Base-by-base conservation (phyloP, 2,888 invertebrate species). In the Bedellia somnulentella region DNA sequence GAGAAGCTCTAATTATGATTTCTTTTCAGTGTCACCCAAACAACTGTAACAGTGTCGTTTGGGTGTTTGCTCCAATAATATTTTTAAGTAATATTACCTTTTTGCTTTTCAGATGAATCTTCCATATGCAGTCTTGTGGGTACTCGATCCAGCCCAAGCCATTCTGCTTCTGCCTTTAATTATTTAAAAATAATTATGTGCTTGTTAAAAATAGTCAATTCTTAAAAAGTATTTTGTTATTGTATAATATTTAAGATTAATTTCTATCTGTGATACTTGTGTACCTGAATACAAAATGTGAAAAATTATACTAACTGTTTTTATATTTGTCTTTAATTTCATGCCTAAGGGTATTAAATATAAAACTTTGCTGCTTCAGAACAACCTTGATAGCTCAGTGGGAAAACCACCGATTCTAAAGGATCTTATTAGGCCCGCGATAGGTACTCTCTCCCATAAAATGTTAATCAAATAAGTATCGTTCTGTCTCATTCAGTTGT, bases 131-230 rank as follows among this genome's bases (percentile, higher is more conserved):
- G 73, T 57, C 81, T 73, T 52, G 81, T 81, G 50, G 82, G 81
- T 54, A 82, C 81, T 59, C 81, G 79, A 64, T 82, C 82, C 57
- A 82, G 77, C 47, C 82, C 81, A 49, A 75, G 68, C 78, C 80
- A 80, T 55, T 80, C 80, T 44, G 78, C 77, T 67, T 80, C 80
- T 45, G 77, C 71, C 80, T 80, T 67, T 55, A 78, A 75, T 57
- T 45, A 18, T 6, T 32, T 26, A 31, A 18, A 18, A 18, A 18
- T 6, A 5, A 18, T 6, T 18, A 6, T 18, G 9, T 18, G 9
- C 18, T 9, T 18, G 5, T 18, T 18, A 9, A 18, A 18, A 18
- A n/a, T n/a, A n/a, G n/a, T n/a, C n/a, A n/a, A n/a, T n/a, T 18
- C 5, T 18, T 18, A 18, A 6, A 6, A 18, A 18, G 5, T 6